Evolutionary conservation across 35 echinoderm and acorn worm genomes (phyloP).

Genomic region (Acanthaster planci): DNA sequence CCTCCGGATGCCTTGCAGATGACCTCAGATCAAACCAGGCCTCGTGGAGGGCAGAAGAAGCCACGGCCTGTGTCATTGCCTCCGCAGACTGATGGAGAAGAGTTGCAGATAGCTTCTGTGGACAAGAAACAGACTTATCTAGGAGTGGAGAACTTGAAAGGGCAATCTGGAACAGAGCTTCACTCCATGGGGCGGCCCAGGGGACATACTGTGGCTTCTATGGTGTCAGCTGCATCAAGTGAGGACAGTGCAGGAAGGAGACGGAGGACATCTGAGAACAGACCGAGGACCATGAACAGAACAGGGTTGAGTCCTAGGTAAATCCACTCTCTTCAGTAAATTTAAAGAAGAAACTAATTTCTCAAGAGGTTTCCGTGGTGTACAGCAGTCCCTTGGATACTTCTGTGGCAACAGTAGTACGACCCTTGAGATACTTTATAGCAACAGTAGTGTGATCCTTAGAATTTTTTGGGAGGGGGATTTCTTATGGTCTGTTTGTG

Average conservation of each 20-base stretch:
- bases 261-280: constrained; percentile 12
- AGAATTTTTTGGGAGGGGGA: no score
- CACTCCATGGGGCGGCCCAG: constrained; percentile 23
- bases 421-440: no score
- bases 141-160: not conserved
- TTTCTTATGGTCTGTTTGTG: no score
- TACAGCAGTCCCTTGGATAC: no score
- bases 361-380: no score
- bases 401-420: not conserved
- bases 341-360: no score
- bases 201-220: constrained; percentile 50
- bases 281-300: constrained; percentile 9
- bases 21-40: not conserved
- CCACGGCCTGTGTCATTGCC: not conserved
- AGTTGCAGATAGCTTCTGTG: not conserved
- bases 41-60: not conserved
- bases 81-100: not conserved
- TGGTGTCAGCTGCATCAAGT: not conserved
- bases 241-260: not conserved
- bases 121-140: not conserved
- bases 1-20: not conserved
- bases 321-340: not conserved
- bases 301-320: constrained; percentile 31
- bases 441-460: no score
- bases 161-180: not conserved